Percentiles rank a stretch among this genome's conserved stretches.
phyloP scores from a whole-genome alignment of 2,113 vertebrate genomes.

The Papio anubis region DNA sequence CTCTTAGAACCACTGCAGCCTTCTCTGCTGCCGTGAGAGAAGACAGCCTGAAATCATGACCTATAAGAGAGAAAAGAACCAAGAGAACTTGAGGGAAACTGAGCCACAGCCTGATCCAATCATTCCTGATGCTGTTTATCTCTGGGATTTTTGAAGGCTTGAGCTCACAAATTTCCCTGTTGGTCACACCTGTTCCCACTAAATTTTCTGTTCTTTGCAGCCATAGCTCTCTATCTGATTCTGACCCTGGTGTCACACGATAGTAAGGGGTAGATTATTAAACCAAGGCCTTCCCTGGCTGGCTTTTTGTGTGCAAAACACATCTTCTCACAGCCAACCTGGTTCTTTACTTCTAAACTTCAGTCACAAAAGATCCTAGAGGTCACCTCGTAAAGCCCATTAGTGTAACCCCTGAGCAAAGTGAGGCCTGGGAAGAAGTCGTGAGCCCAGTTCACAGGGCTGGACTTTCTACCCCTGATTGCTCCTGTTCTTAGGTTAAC shows the following conservation, averaged over 20 bases:
- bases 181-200: not conserved
- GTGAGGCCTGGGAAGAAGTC: not conserved
- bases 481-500: not conserved
- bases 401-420: accelerated
- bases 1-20: not conserved
- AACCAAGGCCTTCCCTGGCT: not conserved
- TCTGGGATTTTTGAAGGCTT: not conserved
- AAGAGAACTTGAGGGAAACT: not conserved
- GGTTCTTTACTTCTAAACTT: not conserved
- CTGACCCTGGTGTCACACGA: not conserved
- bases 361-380: not conserved
- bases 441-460: not conserved
- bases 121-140: not conserved
- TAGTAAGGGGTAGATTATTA: not conserved
- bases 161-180: not conserved
- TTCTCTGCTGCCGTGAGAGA: not conserved
- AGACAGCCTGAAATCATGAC: not conserved
- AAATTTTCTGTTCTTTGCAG: not conserved
- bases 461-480: accelerated
- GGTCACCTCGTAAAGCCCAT: not conserved
- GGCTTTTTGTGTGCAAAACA: not conserved
- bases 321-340: not conserved
- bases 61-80: not conserved
- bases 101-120: not conserved
- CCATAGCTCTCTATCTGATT: not conserved